These are phyloP conservation scores for Melanotaenia nigrans DNA, from an alignment of 2,797 vertebrate genomes.

Conservation along the genomic window DNA sequence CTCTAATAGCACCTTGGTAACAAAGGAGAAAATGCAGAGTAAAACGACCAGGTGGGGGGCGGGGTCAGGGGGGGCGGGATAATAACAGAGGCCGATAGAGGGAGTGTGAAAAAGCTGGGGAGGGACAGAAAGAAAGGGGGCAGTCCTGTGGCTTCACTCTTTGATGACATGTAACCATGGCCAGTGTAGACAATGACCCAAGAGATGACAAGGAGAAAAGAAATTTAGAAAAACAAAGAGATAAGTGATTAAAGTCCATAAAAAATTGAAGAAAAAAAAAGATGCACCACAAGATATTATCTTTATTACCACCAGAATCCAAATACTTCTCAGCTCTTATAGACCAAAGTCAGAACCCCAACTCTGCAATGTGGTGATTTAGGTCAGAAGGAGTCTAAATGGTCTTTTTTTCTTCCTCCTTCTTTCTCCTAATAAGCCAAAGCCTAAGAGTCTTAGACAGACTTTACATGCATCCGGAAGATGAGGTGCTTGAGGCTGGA, in stretches of 20 bases:
- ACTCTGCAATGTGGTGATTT: constrained; percentile 37
- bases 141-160: constrained; percentile 47
- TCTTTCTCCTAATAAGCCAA: constrained; percentile 59
- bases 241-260: neutral
- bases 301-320: neutral
- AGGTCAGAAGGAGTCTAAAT: constrained; percentile 59
- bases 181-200: constrained; percentile 71
- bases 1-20: constrained; percentile 65
- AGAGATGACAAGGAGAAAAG: constrained; percentile 28
- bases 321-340: neutral
- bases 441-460: constrained; percentile 74
- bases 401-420: constrained; percentile 9
- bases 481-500: constrained; percentile 44
- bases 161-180: no score
- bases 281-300: neutral
- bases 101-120: constrained; percentile 53
- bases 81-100: constrained; percentile 56
- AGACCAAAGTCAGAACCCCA: constrained; percentile 18
- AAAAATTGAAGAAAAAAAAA: neutral
- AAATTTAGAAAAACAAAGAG: neutral
- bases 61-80: constrained; percentile 36
- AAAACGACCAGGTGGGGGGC: constrained; percentile 45
- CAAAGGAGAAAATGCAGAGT: constrained; percentile 66
- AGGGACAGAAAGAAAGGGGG: constrained; percentile 55
- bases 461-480: constrained; percentile 62